These are phyloP conservation scores for Blera fallax DNA, from an alignment of 2,888 invertebrate species.

Conservation along the genomic window DNA sequence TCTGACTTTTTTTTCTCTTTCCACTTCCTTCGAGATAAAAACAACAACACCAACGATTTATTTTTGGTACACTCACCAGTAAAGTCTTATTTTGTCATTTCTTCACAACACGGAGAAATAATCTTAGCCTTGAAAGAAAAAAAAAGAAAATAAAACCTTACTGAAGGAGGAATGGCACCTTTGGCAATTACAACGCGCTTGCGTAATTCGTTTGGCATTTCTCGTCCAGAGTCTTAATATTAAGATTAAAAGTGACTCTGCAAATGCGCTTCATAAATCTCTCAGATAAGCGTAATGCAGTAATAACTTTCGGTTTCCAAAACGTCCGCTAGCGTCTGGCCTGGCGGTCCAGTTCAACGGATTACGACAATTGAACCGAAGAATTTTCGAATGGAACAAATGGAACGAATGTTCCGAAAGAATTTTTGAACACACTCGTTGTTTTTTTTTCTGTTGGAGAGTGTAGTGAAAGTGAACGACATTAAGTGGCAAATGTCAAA, in stretches of 20 bases:
- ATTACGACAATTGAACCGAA: constrained; percentile 2
- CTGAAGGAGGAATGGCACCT: constrained; percentile 16
- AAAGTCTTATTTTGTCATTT: constrained; percentile 11
- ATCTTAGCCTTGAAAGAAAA: constrained; percentile 40
- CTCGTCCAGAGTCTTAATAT: constrained; percentile 18
- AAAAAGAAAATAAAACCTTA: neutral
- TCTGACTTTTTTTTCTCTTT: neutral
- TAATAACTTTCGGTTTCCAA: constrained; percentile 51
- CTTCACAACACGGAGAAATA: neutral
- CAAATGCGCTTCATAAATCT: constrained; percentile 57
- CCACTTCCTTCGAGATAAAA: neutral
- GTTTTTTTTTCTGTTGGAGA: neutral
- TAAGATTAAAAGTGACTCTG: constrained; percentile 45
- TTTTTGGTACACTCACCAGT: constrained; percentile 20
- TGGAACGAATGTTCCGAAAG: neutral
- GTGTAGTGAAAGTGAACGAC: constrained; percentile 31
- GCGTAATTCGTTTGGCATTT: constrained; percentile 51
- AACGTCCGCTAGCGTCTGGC: neutral
- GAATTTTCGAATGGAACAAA: constrained; percentile 1
- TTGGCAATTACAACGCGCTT: constrained; percentile 35
- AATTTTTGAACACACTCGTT: neutral
- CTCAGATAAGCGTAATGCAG: constrained; percentile 59
- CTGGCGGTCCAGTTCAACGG: neutral
- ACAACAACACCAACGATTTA: neutral
- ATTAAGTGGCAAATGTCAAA: constrained; percentile 43